Base-by-base conservation (phyloP, 2,888 invertebrate genomes). In the Hecatera dysodea region DNA sequence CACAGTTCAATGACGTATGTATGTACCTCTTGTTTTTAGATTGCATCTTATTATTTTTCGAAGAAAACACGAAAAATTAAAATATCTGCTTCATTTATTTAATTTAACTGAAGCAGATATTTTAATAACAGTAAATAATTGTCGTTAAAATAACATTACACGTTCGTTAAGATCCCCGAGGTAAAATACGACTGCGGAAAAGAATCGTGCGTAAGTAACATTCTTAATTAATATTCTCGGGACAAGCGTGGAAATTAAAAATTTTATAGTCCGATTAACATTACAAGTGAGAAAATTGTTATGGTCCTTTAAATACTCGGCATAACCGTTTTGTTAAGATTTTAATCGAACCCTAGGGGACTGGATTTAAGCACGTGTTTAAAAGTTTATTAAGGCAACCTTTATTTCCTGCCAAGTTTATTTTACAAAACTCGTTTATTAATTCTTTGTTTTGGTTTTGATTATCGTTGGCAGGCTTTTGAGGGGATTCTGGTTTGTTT, bases 271-370 rank as follows among this genome's bases (percentile, higher is more conserved):
- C 68, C 68, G 67, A 77, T 81, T 78, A 82, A 78, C 74, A 76
- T 82, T 75, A 76, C 61, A 78, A 78, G 76, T 68, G 56, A 65
- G 76, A 73, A 84, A 79, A 84, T 77, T 76, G 65, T 72, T 64
- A 67, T 69, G 71, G 61, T 68, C 59, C 53, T 68, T 77, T 80
- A 77, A 75, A 73, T 65, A 71, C 57, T 53, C 69, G 56, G 61
- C 66, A 62, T 78, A 72, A 70, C 73, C 66, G 73, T 63, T 72
- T 60, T 69, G 81, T 76, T 73, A 77, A 85, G 81, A 86, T 86
- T 83, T 80, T 82, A 80, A 86, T 86, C 82, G 78, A 63, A 72
- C 72, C 65, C 67, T 67, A 60, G 72, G 73, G 79, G 75, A 80
- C 22, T 22, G 4, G 24, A 27, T 29, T 55, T 61, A 66, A 69